Base-by-base conservation (phyloP, 2,113 vertebrate species). In the Rhipidura dahli region DNA sequence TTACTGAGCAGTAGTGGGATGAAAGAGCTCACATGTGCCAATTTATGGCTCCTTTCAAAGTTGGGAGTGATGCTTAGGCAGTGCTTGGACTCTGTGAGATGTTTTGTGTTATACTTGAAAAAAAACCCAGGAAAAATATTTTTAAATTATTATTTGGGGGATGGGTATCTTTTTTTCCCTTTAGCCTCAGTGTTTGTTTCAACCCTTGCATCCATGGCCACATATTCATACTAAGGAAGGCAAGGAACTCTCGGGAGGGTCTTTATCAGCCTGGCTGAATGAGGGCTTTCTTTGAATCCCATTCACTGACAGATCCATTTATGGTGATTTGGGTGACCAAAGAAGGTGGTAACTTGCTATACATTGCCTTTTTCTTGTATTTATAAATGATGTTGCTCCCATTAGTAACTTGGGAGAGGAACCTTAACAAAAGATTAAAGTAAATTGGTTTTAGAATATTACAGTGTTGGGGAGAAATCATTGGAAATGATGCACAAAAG, bases 1-100 rank as follows among this genome's bases (percentile, higher is more conserved):
- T 94, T 95, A 88, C 47, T 78, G 82, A 73, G 40, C 37, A 77
- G 44, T 80, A 90, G 77, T 70, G 47, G 42, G 63, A 44, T 77
- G 54, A 63, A 83, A 63, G 59, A 86, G 35, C 69, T 92, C 45
- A 87, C 59, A 53, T 96, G 33, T 51, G 53, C 20, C n/a, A 44
- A 35, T 83, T 64, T 85, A 47, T 47, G 33, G 33, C 17, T 47
- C 45, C 33, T 92, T 83, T 82, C 54, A 51, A 81, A 91, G 39
- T 35, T 42, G 73, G n/a, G 17, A 89, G 23, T 42, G 42, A 24
- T 54, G 65, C 53, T 59, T 59, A 44, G 27, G 27, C 40, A 54
- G 47, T 47, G n/a, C 44, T 66, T 66, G 44, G 27, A 22, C 28
- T 82, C 31, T 65, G 7, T n/a, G 8, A 10, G 21, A 31, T 49